Evolutionary conservation across 2,888 invertebrate species (phyloP), one percentile per base, ranked within the genome.

Genomic region (Brachycybe producta): DNA sequence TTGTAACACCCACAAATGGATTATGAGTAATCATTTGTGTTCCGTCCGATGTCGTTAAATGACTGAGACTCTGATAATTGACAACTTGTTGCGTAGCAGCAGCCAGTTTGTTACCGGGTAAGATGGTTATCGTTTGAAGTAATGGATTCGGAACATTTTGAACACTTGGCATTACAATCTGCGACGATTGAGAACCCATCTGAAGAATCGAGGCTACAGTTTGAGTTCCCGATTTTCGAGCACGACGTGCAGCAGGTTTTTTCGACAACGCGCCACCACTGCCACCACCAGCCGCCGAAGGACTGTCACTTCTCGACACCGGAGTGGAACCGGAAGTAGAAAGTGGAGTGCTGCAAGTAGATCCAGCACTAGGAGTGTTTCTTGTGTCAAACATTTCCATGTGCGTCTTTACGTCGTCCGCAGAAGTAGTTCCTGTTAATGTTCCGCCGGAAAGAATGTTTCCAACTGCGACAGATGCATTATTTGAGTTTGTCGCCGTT

Each of bases 181-280:
- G 50, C 2, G 53, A 53, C 3, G 49, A n/a, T 32, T 59, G 63
- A 23, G 59, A 56, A 8, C 62, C 61, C 52, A 60, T 54, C 41
- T 65, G 64, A 38, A 64, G 52, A 62, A 64, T 65, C 15, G 78
- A 79, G 0, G 81, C 79, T 5, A 81, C 79, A 13, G 79, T 80
- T 59, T 77, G 77, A 2, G 75, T 72, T 32, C 75, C 74, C 49
- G 72, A 74, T 66, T 85, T 85, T 56, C 85, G 77, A 68, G 84
- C 82, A 59, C 70, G 70, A 21, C 54, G 54, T 36, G 46, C 52
- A 19, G 51, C 48, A 46, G 51, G 27, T 40, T 54, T 54, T 19
- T 54, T 54, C n/a, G 41, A 23, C 13, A 34, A 13, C 15, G 32
- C 21, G n/a, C n/a, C n/a, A n/a, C n/a, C n/a, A n/a, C n/a, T n/a